Percentiles rank a stretch among this genome's conserved stretches.
Conservation (phyloP, 2,113 vertebrate genomes). For the Phaethornis superciliosus region DNA sequence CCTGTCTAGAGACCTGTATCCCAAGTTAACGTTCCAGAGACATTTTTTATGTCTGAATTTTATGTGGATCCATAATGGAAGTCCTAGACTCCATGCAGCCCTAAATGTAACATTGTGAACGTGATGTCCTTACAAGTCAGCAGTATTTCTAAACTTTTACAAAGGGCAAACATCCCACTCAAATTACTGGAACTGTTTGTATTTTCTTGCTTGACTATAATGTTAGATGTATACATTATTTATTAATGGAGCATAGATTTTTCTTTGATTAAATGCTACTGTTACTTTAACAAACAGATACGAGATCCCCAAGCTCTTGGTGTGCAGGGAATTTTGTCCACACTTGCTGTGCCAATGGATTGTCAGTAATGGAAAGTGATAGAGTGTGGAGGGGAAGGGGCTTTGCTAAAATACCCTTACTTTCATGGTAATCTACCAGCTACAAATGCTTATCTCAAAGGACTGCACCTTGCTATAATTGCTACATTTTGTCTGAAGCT, state of each 20-base stretch:
- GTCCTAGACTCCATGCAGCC: background rate
- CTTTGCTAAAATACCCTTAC: slow-evolving; percentile 27
- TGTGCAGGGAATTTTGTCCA: slow-evolving; percentile 62
- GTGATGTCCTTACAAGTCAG: slow-evolving; percentile 38
- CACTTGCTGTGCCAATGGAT: slow-evolving; percentile 28
- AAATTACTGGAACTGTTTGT: slow-evolving; percentile 52
- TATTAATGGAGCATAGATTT: slow-evolving; percentile 72
- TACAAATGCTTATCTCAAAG: slow-evolving; percentile 48
- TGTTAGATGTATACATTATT: slow-evolving; percentile 69
- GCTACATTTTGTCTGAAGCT: slow-evolving; percentile 30
- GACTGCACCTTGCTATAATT: slow-evolving; percentile 46
- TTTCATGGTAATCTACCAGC: slow-evolving; percentile 42
- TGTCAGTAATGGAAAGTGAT: slow-evolving; percentile 71
- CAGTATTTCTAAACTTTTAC: slow-evolving; percentile 31
- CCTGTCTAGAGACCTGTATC: background rate
- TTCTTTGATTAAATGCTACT: slow-evolving; percentile 75
- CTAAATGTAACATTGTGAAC: slow-evolving; percentile 25
- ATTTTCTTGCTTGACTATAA: slow-evolving; percentile 65
- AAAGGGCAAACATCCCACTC: slow-evolving; percentile 46
- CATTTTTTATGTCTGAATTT: background rate
- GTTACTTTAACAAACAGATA: slow-evolving; percentile 75
- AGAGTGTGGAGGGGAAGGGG: slow-evolving; percentile 22
- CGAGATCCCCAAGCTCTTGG: slow-evolving; percentile 61
- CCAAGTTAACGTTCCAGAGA: slow-evolving; percentile 1
- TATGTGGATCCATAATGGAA: background rate